These are phyloP conservation scores for Leptopterna dolabrata DNA, from an alignment of 2,888 invertebrate species.

Conservation along the genomic window DNA sequence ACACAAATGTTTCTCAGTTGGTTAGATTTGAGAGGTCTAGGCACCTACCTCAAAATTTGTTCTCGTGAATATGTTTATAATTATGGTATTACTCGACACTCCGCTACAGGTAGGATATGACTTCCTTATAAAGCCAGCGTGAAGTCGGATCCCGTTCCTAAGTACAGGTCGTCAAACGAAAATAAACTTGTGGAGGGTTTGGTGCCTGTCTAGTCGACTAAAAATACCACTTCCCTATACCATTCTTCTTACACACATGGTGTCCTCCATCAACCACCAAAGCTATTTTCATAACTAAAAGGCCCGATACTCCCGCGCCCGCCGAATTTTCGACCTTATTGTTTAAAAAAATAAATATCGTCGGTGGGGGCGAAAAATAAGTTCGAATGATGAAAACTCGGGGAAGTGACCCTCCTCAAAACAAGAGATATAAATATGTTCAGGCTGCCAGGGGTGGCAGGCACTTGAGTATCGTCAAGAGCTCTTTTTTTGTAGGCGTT, in stretches of 20 bases:
- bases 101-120: background rate
- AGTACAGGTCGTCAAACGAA: constrained; percentile 53
- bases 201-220: constrained; percentile 51
- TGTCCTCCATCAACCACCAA: constrained; percentile 39
- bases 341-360: constrained; percentile 1
- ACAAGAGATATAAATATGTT: background rate
- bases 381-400: background rate
- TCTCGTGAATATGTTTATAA: background rate
- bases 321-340: background rate
- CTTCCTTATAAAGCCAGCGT: constrained; percentile 23
- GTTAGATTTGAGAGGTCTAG: too few relatives aligned
- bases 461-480: too few relatives aligned
- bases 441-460: background rate
- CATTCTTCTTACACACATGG: constrained; percentile 38
- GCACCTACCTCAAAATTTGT: background rate
- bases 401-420: background rate
- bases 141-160: constrained; percentile 31
- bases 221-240: constrained; percentile 51
- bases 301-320: constrained; percentile 1
- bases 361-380: background rate
- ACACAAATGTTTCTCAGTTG: too few relatives aligned
- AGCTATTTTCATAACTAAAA: constrained; percentile 49
- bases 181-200: constrained; percentile 45
- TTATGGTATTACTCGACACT: background rate
- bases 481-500: too few relatives aligned